Conservation (phyloP, 1,140 invertebrate genomes). For the Argopecten irradians region DNA sequence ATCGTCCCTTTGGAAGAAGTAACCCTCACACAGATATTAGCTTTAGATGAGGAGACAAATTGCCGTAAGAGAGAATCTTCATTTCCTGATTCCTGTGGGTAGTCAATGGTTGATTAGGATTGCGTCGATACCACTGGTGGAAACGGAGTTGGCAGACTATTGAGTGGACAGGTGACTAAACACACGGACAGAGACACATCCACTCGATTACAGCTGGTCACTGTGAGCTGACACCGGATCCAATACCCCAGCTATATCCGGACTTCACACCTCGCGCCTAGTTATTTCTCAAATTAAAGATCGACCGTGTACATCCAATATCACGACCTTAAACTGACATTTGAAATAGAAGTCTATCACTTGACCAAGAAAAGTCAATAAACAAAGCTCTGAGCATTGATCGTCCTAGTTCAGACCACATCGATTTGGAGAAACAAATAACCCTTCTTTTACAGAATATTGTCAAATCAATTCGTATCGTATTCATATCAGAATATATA, state of each 20-base stretch:
- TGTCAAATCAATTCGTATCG: too few species aligned
- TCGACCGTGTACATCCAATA: neutral
- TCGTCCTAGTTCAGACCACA: too few species aligned
- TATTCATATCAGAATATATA: too few species aligned
- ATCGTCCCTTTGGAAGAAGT: too few species aligned
- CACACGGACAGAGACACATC: neutral
- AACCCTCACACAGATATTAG: too few species aligned
- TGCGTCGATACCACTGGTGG: neutral
- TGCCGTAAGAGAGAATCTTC: neutral
- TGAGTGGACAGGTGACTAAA: neutral
- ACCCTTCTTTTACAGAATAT: too few species aligned
- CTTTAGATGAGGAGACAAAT: too few species aligned
- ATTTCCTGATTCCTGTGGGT: neutral
- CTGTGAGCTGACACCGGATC: neutral
- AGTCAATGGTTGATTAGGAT: neutral
- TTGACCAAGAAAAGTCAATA: too few species aligned
- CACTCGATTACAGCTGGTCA: constrained; percentile 2
- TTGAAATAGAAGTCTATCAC: too few species aligned
- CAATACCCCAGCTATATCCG: neutral
- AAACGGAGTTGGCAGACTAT: neutral
- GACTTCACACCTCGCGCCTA: neutral
- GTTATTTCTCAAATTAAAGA: neutral
- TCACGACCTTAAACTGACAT: neutral
- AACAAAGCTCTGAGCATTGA: too few species aligned
- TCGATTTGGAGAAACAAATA: too few species aligned